Conservation (phyloP, 2,888 invertebrate species). For the Lasioglossum zephyrum region DNA sequence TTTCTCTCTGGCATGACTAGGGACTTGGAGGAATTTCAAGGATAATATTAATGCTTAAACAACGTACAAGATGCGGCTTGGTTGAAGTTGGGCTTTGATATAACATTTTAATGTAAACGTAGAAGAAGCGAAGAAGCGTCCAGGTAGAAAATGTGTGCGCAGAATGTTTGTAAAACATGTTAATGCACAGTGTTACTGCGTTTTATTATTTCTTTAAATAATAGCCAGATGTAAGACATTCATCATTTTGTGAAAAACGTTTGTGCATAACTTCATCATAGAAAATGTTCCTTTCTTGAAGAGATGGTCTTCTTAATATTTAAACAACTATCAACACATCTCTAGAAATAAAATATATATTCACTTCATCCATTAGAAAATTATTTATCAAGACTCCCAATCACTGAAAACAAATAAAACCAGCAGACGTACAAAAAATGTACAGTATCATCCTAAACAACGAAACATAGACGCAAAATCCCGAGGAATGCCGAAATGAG, state of each 20-base stretch:
- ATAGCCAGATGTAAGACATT: not conserved
- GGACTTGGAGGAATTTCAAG: not conserved
- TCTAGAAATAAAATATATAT: no score
- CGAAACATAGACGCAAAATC: not conserved
- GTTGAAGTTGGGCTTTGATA: not conserved
- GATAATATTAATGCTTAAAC: not conserved
- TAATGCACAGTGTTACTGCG: not conserved
- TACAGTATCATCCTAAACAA: not conserved
- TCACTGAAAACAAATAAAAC: no score
- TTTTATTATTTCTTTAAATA: not conserved
- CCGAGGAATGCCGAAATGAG: not conserved
- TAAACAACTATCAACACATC: not conserved
- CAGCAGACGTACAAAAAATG: not conserved
- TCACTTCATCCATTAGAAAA: no score
- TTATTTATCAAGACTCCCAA: no score
- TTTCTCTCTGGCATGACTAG: constrained; percentile 28
- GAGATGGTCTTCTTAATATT: not conserved
- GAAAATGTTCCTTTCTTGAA: not conserved
- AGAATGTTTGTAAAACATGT: not conserved
- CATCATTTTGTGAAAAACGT: not conserved
- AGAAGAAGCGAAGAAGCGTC: not conserved
- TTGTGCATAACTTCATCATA: not conserved
- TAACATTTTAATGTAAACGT: not conserved
- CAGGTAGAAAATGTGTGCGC: not conserved
- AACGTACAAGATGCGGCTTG: not conserved